Evolutionary conservation across 1,140 invertebrate genomes (phyloP), one percentile per base, ranked within the genome.

Genomic region (Triops longicaudatus): DNA sequence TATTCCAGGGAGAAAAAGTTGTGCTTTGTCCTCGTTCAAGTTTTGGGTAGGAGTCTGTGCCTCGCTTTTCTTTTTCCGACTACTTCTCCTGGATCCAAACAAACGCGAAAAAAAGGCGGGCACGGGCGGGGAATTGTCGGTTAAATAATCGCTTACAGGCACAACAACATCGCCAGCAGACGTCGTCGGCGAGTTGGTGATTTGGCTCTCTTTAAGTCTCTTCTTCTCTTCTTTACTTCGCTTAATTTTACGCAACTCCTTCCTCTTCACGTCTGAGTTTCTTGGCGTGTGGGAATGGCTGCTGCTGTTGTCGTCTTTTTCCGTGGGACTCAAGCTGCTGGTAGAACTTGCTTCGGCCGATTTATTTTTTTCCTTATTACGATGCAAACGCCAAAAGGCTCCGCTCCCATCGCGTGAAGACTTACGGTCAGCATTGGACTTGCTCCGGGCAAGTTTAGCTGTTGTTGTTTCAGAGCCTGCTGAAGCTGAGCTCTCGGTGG

Each of bases 371-470:
- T 75, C 74, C 27, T 27, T 41, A 14, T 63, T 2, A 17, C 44
- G 37, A 44, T 26, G 37, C 28, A 26, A 43, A 12, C 44, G 37
- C 74, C 74, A 75, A 44, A 75, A 75, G 44, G 31, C 28, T 28
- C 42, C 72, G 26, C 26, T 31, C 26, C 73, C 72, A 26, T 78
- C 78, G 42, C 73, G 75, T 71, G 72, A 75, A 14, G 73, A 71
- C 74, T 76, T 78, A 63, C 73, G 71, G 14, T 78, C 78, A 43
- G 74, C 78, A 63, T 71, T 78, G 14, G 78, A 78, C 50, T 76
- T 75, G 75, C 78, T 78, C 37, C 78, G 74, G 37, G 78, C 74
- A 78, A 78, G 74, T 76, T 76, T 75, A 28, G 72, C 72, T 44
- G 76, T 42, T 41, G 76, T 42, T 43, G 74, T 41, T 74, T 42